Conservation (phyloP, 2,113 vertebrate species). For the Pelvicachromis taeniatus region DNA sequence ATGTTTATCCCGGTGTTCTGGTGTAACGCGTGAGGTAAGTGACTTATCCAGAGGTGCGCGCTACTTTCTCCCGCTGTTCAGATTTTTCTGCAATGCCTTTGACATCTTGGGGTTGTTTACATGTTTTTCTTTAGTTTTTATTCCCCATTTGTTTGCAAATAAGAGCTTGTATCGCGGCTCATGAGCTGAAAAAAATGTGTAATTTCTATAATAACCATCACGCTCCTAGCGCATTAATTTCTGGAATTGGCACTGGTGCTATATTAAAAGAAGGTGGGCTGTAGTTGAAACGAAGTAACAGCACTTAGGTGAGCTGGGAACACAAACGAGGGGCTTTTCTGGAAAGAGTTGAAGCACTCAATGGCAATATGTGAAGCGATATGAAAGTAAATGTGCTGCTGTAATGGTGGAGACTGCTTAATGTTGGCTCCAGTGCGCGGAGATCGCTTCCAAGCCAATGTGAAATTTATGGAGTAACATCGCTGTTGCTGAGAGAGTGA, state of each 20-base stretch:
- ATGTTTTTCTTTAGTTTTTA: neutral
- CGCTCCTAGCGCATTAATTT: neutral
- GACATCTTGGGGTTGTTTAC: neutral
- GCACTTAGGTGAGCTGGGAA: neutral
- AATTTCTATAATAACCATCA: neutral
- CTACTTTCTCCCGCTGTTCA: slow-evolving; percentile 33
- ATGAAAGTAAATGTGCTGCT: neutral
- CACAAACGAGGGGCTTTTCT: neutral
- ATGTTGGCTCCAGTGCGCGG: neutral
- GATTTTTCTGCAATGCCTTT: neutral
- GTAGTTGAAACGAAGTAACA: neutral
- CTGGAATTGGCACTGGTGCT: slow-evolving; percentile 23
- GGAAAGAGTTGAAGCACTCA: slow-evolving; percentile 3
- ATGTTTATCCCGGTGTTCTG: slow-evolving; percentile 56
- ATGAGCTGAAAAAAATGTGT: neutral
- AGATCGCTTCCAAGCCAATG: neutral
- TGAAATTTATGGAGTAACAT: neutral
- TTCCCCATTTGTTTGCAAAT: neutral
- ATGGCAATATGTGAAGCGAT: neutral
- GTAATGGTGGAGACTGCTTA: neutral
- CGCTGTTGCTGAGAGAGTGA: neutral
- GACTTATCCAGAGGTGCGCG: slow-evolving; percentile 52
- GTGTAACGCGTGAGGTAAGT: slow-evolving; percentile 69
- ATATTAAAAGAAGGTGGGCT: neutral
- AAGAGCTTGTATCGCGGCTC: neutral